These are phyloP conservation scores for Drosophila merina DNA, from an alignment of 2,888 invertebrate genomes.

Conservation along the genomic window DNA sequence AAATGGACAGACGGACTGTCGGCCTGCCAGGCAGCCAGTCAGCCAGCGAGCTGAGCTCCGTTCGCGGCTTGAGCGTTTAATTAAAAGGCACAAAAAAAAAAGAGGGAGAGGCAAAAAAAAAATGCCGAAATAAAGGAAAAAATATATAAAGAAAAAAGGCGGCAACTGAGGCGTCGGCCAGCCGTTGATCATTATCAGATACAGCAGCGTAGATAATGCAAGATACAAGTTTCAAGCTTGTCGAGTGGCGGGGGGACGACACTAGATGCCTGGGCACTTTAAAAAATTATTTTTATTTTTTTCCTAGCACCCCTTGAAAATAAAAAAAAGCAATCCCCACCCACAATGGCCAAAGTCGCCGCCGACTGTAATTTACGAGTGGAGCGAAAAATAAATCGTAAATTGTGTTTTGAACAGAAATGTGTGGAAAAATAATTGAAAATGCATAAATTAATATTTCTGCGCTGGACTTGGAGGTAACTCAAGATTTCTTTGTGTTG, in stretches of 20 bases:
- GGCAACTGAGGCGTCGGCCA: conserved; percentile 66
- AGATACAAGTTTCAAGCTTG: conserved; percentile 21
- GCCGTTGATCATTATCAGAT: conserved; percentile 70
- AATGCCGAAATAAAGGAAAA: conserved; percentile 20
- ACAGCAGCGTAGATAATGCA: conserved; percentile 44
- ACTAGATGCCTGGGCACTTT: conserved; percentile 53
- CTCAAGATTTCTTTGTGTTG: conserved; percentile 24
- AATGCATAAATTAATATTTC: conserved; percentile 41
- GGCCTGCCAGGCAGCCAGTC: conserved; percentile 42
- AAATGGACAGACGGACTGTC: conserved; percentile 43
- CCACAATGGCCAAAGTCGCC: conserved; percentile 2
- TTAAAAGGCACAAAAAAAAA: conserved; percentile 65
- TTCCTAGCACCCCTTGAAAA: conserved; percentile 5
- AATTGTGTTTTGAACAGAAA: conserved; percentile 31
- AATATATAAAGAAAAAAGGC: conserved; percentile 41
- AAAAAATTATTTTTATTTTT: conserved; percentile 53
- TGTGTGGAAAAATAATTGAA: conserved; percentile 34
- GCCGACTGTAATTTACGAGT: conserved; percentile 42
- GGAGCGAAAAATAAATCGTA: conserved; percentile 37
- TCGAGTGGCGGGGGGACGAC: background rate
- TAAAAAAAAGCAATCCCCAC: conserved; percentile 3
- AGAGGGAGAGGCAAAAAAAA: conserved; percentile 1
- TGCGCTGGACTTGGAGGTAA: conserved; percentile 4
- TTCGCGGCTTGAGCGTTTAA: conserved; percentile 72
- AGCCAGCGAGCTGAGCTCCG: conserved; percentile 27